Percentiles rank a stretch among this genome's conserved stretches.
Evolutionary conservation across 2,113 vertebrate genomes (phyloP).

Genomic region (Daboia siamensis): DNA sequence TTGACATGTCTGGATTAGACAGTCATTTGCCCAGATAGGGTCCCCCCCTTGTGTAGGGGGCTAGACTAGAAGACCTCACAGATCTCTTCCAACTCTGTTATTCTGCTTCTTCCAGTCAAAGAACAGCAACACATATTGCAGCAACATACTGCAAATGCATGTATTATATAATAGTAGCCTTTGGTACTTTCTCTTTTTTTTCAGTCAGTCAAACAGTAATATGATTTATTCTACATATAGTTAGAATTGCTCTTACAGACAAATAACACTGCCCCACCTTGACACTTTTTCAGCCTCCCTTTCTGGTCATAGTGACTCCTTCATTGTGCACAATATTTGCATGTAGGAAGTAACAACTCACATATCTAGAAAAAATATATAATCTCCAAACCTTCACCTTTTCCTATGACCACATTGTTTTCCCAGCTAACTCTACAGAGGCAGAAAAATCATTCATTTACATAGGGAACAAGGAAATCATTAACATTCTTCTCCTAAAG

Average conservation of each 20-base stretch:
- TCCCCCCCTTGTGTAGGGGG: too few species aligned
- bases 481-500: background rate
- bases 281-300: background rate
- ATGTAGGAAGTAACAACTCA: background rate
- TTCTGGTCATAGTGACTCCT: background rate
- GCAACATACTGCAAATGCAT: too few species aligned
- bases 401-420: background rate
- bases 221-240: background rate
- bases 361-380: background rate
- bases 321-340: background rate
- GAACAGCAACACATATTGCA: too few species aligned
- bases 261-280: background rate
- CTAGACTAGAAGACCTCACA: too few species aligned
- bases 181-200: background rate
- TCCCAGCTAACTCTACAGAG: background rate
- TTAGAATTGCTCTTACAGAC: background rate
- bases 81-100: too few species aligned
- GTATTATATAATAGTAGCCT: too few species aligned
- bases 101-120: too few species aligned
- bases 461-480: background rate
- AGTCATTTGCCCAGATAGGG: too few species aligned
- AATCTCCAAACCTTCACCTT: background rate
- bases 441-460: background rate
- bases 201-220: too few species aligned
- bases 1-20: too few species aligned